Base-by-base conservation (phyloP, 2,797 vertebrate genomes). In the Pitangus sulphuratus region DNA sequence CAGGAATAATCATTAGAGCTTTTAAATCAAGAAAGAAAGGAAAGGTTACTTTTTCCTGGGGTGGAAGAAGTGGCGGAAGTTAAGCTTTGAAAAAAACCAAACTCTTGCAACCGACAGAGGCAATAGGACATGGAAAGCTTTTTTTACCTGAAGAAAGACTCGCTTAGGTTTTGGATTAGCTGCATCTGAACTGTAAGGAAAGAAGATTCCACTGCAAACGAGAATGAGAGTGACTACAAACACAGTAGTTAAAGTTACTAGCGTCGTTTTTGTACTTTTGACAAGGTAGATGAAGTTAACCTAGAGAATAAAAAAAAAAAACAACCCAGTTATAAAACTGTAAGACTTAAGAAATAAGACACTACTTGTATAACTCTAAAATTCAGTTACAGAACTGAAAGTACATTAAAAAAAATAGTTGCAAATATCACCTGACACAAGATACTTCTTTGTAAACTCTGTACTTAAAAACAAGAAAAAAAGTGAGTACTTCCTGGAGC, bases 201-300 rank as follows among this genome's bases (percentile, higher is more conserved):
- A 99, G 94, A 99, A 98, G 90, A 98, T 30, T 61, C 99, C 99
- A 92, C 98, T 97, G 93, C 99, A 99, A 82, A 99, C 98, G 62
- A 99, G 97, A 76, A 99, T 91, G 89, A 99, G 97, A 84, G 98
- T 98, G 77, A 99, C 18, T 22, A 93, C 42, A 92, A 99, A 99
- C 79, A 99, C 94, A 30, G 98, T 91, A 50, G 97, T 98, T 95
- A 99, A 97, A 65, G 94, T 97, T 31, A 98, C 45, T 97, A 99
- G 92, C 47, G 98, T 98, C 87, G 97, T 98, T 96, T 98, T 99
- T 7, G 99, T 99, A 97, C 98, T 99, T 95, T 96, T 98, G 50
- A 97, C 98, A 97, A 99, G 97, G 97, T 99, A 99, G 95, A 99
- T 98, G 93, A 99, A 99, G 94, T 99, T 99, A 84, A 99, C 98